phyloP scores from a whole-genome alignment of 2,113 vertebrate species.

The Rhea pennata region DNA sequence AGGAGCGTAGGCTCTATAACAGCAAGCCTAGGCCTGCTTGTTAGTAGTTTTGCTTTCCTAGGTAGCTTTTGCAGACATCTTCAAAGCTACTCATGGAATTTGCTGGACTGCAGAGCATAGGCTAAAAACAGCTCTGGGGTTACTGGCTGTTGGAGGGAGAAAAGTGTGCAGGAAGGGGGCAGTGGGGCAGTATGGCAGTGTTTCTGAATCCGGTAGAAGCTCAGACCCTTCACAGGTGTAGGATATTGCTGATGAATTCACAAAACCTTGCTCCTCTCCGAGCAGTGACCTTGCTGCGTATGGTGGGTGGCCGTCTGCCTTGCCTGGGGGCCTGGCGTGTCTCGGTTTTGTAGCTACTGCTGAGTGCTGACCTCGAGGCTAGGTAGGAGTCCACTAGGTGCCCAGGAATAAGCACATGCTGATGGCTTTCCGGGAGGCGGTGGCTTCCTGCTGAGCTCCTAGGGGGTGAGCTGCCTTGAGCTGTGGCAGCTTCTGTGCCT shows the following conservation, averaged over 20 bases:
- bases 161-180: neutral
- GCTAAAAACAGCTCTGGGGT: neutral
- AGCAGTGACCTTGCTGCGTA: neutral
- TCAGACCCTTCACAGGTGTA: neutral
- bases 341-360: neutral
- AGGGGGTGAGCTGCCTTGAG: neutral
- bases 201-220: neutral
- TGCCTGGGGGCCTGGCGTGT: neutral
- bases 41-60: neutral
- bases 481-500: neutral
- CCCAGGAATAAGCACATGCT: fast-evolving
- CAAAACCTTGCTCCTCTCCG: neutral
- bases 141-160: neutral
- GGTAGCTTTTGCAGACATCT: neutral
- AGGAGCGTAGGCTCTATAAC: neutral
- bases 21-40: neutral
- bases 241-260: neutral
- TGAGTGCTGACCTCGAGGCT: neutral
- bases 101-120: neutral
- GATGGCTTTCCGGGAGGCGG: neutral
- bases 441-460: neutral
- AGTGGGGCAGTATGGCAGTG: neutral
- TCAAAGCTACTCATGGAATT: neutral
- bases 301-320: neutral
- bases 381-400: fast-evolving